phyloP scores from a whole-genome alignment of 2,888 invertebrate species.

The Sisyra nigra region DNA sequence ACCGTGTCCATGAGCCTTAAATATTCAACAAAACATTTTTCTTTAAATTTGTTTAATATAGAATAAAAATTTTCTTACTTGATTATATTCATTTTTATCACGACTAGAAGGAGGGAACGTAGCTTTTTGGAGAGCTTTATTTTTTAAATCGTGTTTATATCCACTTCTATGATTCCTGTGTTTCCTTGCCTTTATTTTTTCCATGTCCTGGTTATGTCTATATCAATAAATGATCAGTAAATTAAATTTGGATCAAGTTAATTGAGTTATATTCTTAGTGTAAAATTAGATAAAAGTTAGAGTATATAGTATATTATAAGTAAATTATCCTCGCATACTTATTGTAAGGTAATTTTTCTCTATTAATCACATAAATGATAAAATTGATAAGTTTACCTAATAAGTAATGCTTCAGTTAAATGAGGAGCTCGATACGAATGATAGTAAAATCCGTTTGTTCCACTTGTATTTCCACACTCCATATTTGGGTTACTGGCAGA shows the following conservation, averaged over 20 bases:
- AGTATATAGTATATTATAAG: no score
- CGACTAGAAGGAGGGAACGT: background rate
- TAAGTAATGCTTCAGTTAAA: conserved; percentile 42
- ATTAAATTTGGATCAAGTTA: no score
- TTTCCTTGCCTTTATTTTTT: conserved; percentile 54
- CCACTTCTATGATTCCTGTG: conserved; percentile 44
- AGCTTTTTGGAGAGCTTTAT: background rate
- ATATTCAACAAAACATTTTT: no score
- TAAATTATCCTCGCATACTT: no score
- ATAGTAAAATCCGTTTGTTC: conserved; percentile 24
- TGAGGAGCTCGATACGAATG: conserved; percentile 31
- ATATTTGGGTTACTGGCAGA: conserved; percentile 38
- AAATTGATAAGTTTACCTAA: no score
- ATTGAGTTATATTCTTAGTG: no score
- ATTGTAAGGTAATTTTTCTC: no score
- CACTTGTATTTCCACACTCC: conserved; percentile 33
- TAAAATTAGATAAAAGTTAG: no score
- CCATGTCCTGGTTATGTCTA: conserved; percentile 73
- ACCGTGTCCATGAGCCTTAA: conserved; percentile 29
- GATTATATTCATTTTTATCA: conserved; percentile 1
- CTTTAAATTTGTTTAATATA: no score
- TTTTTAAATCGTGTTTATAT: conserved; percentile 26
- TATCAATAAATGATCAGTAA: no score
- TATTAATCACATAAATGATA: no score
- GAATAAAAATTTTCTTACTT: no score